Conservation (phyloP, 2,113 vertebrate species). For the Lethenteron reissneri region DNA sequence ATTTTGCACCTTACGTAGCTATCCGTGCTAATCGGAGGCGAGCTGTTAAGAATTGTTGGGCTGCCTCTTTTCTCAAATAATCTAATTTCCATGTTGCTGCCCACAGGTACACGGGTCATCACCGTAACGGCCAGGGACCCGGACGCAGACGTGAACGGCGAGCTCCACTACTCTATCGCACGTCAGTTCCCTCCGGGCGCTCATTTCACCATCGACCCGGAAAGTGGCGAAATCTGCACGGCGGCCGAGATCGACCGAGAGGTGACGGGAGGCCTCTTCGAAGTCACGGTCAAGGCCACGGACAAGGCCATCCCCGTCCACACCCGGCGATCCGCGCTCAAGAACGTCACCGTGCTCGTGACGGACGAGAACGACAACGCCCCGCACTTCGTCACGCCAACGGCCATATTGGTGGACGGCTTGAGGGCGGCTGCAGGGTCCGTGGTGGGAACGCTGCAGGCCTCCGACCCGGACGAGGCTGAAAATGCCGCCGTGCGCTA, state of each 20-base stretch:
- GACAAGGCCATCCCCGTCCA: constrained; percentile 74
- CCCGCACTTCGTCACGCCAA: constrained; percentile 62
- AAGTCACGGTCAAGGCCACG: constrained; percentile 65
- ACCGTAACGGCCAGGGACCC: constrained; percentile 62
- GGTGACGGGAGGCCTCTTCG: constrained; percentile 59
- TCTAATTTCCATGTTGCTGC: neutral
- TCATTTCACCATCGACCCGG: constrained; percentile 55
- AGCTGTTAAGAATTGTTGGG: too few relatives aligned
- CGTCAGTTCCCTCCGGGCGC: constrained; percentile 64
- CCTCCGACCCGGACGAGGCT: constrained; percentile 78
- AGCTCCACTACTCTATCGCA: constrained; percentile 54
- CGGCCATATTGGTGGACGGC: constrained; percentile 61
- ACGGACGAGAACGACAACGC: constrained; percentile 80
- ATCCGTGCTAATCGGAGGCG: too few relatives aligned
- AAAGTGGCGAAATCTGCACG: constrained; percentile 51
- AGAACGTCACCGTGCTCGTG: constrained; percentile 78
- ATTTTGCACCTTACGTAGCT: too few relatives aligned
- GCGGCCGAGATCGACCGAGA: constrained; percentile 64
- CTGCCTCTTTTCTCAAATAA: too few relatives aligned
- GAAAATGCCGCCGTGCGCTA: constrained; percentile 83
- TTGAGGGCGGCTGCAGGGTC: constrained; percentile 42
- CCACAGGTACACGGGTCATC: constrained; percentile 26
- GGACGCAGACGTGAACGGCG: constrained; percentile 76
- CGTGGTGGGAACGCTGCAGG: constrained; percentile 55
- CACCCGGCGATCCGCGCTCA: constrained; percentile 55